phyloP scores from a whole-genome alignment of 2,888 invertebrate genomes.

The Erannis defoliaria region DNA sequence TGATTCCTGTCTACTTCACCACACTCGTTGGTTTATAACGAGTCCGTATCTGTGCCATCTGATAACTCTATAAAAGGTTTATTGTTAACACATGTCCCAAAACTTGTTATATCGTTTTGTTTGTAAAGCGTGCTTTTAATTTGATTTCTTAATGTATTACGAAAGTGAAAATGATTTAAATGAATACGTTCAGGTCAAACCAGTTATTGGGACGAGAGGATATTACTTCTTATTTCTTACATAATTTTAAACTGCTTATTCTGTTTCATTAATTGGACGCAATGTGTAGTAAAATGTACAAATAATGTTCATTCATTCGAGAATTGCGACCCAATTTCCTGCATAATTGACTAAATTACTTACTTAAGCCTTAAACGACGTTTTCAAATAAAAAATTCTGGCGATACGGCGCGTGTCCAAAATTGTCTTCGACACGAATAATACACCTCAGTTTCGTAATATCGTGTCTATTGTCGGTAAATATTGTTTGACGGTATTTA shows the following conservation, averaged over 20 bases:
- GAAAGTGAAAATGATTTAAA: constrained; percentile 40
- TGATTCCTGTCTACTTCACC: constrained; percentile 17
- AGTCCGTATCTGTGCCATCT: constrained; percentile 31
- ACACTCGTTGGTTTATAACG: constrained; percentile 19
- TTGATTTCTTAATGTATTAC: constrained; percentile 39
- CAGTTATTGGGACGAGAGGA: constrained; percentile 44
- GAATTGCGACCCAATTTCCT: constrained; percentile 18
- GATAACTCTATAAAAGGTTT: constrained; percentile 34
- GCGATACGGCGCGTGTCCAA: constrained; percentile 7
- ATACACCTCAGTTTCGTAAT: constrained; percentile 25
- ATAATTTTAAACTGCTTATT: constrained; percentile 41
- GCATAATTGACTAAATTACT: constrained; percentile 11
- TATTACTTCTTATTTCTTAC: constrained; percentile 33
- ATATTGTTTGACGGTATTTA: constrained; percentile 21
- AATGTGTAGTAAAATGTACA: constrained; percentile 26
- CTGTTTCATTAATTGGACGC: constrained; percentile 27
- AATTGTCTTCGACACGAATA: constrained; percentile 24
- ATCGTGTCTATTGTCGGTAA: constrained; percentile 18
- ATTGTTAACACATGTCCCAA: constrained; percentile 15
- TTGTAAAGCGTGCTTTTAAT: constrained; percentile 30
- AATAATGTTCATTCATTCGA: constrained; percentile 31
- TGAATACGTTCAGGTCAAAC: constrained; percentile 41
- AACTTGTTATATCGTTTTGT: constrained; percentile 22
- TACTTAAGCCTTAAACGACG: constrained; percentile 5
- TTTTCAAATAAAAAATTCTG: constrained; percentile 18